Conservation (phyloP, 2,113 vertebrate genomes). For the Carettochelys insculpta region DNA sequence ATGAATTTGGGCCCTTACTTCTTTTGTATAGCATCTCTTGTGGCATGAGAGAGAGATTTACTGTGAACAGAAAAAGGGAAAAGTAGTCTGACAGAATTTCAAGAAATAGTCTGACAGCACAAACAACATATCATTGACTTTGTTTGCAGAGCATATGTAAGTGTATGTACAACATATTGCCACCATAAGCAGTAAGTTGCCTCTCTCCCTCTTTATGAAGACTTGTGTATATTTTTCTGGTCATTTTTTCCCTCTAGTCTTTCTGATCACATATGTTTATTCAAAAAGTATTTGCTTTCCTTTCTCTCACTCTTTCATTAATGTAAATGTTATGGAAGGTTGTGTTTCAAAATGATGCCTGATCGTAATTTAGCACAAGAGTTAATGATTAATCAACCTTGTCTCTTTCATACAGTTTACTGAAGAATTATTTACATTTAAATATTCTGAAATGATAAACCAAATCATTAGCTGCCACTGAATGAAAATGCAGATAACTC, state of each 20-base stretch:
- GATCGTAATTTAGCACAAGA: slow-evolving; percentile 18
- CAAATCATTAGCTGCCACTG: slow-evolving; percentile 45
- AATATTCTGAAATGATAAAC: slow-evolving; percentile 58
- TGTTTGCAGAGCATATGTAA: not conserved
- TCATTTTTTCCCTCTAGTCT: not conserved
- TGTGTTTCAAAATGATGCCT: not conserved
- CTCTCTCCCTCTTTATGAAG: not conserved
- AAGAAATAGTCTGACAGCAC: not conserved
- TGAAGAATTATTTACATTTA: slow-evolving; percentile 47
- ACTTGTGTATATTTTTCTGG: not conserved
- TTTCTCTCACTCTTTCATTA: not conserved
- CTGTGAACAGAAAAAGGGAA: not conserved
- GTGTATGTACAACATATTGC: not conserved
- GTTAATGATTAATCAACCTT: slow-evolving; percentile 50
- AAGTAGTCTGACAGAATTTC: not conserved
- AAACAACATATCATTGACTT: not conserved
- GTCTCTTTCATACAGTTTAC: not conserved
- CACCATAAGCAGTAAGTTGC: not conserved
- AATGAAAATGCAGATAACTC: slow-evolving; percentile 59
- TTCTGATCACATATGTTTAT: not conserved
- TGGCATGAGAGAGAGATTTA: not conserved
- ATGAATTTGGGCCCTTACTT: not conserved
- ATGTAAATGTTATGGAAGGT: not conserved
- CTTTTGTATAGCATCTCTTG: not conserved
- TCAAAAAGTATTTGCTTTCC: not conserved